Evolutionary conservation across 2,797 vertebrate species (phyloP), one percentile per base, ranked within the genome.

Genomic region (Coreius guichenoti): DNA sequence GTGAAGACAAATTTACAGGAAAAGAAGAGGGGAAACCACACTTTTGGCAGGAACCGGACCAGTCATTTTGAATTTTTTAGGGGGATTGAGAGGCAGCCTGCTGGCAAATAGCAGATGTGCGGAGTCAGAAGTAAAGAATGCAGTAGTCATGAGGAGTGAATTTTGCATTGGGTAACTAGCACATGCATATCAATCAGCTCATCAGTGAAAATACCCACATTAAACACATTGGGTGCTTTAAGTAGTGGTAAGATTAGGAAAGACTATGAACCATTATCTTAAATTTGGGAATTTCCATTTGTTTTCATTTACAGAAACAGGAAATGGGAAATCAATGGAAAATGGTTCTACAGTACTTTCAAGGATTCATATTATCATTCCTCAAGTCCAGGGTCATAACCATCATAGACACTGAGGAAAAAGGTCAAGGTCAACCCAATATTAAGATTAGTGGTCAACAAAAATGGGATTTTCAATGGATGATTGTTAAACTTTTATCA

Each of bases 1-100:
- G 65, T 77, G 54, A 81, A 63, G 80, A 83, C 21, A 69, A 54
- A 72, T 36, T 88, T 77, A 82, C 82, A 43, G 29, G 75, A 80
- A 36, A 17, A 79, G 81, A 68, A 68, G 68, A 43, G 5, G 1
- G 16, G 49, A 3, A 79, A 56, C 65, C 75, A 84, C 36, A 31
- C 14, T 79, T 84, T 61, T 78, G 65, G 51, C 51, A 58, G 36
- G 51, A 82, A 84, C 70, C 33, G 36, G 36, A 75, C 72, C 69
- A 80, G 19, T 16, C 61, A 74, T 75, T 26, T 75, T 45, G 31
- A 43, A 54, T 17, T 49, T 61, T 67, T 19, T 45, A 11, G 29
- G 39, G 26, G 13, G 36, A 33, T 26, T 17, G 36, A 19, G 29
- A 45, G 56, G 13, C 2, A 33, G 17, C 16, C 43, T 80, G 19